A percentile compares a stretch with the other conserved stretches of the same genome.
Evolutionary conservation across 2,888 invertebrate species (phyloP).

Genomic region (Gisinianus flammeolus): DNA sequence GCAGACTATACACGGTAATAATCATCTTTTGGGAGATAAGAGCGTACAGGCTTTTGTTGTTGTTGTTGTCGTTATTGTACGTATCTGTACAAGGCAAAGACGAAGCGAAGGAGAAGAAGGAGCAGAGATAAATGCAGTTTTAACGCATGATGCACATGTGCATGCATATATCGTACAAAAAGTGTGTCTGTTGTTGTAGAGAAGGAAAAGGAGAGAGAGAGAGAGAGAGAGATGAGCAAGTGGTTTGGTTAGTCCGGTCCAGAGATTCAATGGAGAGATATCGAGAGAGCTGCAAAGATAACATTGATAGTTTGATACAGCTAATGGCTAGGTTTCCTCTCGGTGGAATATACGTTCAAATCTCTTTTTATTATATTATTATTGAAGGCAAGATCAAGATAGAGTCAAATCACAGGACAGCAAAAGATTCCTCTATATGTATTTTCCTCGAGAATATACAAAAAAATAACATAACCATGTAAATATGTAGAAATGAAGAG

Average conservation of each 20-base stretch:
- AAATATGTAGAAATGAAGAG: no score
- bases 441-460: no score
- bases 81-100: conserved; percentile 9
- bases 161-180: neutral
- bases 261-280: conserved; percentile 23
- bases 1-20: neutral
- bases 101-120: neutral
- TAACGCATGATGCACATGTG: conserved; percentile 27
- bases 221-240: conserved; percentile 6
- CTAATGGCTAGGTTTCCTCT: neutral
- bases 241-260: conserved; percentile 19
- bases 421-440: no score
- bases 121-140: conserved; percentile 24
- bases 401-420: neutral
- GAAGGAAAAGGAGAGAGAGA: neutral
- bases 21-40: neutral
- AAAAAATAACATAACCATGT: no score
- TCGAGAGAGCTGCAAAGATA: neutral
- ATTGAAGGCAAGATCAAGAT: neutral
- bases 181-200: neutral
- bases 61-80: neutral
- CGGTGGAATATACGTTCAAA: neutral
- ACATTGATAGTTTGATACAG: neutral
- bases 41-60: neutral
- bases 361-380: neutral